Evolutionary conservation across 1,140 invertebrate genomes (phyloP).

Genomic region (Gerris buenoi): DNA sequence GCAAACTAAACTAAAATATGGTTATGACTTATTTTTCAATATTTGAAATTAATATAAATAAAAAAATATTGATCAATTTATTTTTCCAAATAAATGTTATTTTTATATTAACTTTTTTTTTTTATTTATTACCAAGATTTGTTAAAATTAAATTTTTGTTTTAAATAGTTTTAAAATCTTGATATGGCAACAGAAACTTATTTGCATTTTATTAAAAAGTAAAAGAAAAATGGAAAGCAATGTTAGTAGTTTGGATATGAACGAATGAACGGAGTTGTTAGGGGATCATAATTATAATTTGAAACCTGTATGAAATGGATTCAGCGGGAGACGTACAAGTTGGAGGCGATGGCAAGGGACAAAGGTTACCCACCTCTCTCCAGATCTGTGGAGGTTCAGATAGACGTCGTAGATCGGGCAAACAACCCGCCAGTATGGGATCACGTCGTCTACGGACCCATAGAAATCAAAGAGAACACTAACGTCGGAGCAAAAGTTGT

Average conservation of each 20-base stretch:
- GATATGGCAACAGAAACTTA: too few species aligned
- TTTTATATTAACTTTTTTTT: too few species aligned
- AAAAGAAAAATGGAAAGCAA: not conserved
- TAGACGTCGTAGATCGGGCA: slow-evolving; percentile 91
- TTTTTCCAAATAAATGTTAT: too few species aligned
- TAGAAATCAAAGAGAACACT: slow-evolving; percentile 92
- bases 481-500: slow-evolving; percentile 90
- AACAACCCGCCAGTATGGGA: slow-evolving; percentile 96
- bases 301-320: slow-evolving; percentile 15
- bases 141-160: too few species aligned
- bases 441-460: slow-evolving; percentile 85
- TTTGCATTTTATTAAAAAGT: not conserved
- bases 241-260: not conserved
- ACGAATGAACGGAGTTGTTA: slow-evolving; percentile 3
- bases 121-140: too few species aligned
- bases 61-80: too few species aligned
- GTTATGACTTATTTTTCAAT: too few species aligned
- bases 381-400: slow-evolving; percentile 87
- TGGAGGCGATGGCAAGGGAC: slow-evolving; percentile 92
- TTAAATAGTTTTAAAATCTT: too few species aligned
- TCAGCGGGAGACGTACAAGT: slow-evolving; percentile 90
- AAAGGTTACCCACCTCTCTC: slow-evolving; percentile 84
- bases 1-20: too few species aligned
- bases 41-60: too few species aligned
- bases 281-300: too few species aligned